These are phyloP conservation scores for Galerucella calmariensis DNA, from an alignment of 2,888 invertebrate genomes.

Conservation along the genomic window DNA sequence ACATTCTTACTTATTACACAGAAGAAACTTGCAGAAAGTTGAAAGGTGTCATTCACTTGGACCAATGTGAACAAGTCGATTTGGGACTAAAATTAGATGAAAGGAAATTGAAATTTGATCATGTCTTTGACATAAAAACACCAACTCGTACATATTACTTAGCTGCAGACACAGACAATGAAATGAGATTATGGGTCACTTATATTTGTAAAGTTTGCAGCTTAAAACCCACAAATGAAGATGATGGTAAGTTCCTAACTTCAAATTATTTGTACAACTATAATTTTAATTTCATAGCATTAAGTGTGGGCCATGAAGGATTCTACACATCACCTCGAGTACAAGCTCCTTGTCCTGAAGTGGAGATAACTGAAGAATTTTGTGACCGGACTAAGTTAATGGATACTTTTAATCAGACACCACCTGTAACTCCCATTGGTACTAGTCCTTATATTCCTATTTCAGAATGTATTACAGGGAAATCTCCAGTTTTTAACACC, in stretches of 20 bases:
- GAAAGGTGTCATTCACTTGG: constrained; percentile 92
- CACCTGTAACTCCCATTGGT: constrained; percentile 73
- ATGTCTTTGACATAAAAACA: constrained; percentile 90
- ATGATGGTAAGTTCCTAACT: constrained; percentile 51
- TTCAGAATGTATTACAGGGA: constrained; percentile 91
- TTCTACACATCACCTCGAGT: constrained; percentile 38
- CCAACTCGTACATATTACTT: constrained; percentile 91
- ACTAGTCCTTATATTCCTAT: constrained; percentile 92
- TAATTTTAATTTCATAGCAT: constrained; percentile 8
- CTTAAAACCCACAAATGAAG: constrained; percentile 73
- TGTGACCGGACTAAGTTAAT: constrained; percentile 38
- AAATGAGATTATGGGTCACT: constrained; percentile 96
- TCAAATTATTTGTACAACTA: not conserved
- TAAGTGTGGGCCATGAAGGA: not conserved
- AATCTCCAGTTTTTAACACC: constrained; percentile 58
- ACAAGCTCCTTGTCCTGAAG: constrained; percentile 44
- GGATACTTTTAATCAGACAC: constrained; percentile 66
- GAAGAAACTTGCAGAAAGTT: constrained; percentile 86
- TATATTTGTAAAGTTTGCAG: constrained; percentile 94
- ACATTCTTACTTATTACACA: constrained; percentile 92
- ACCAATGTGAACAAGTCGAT: constrained; percentile 96
- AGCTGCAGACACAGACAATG: constrained; percentile 89
- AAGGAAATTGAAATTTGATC: constrained; percentile 82
- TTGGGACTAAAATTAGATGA: constrained; percentile 87
- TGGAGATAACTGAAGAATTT: constrained; percentile 51